Percentiles rank a stretch among this genome's conserved stretches.
Evolutionary conservation across 1,140 invertebrate genomes (phyloP).

Genomic region (Drosophila ercepeae): DNA sequence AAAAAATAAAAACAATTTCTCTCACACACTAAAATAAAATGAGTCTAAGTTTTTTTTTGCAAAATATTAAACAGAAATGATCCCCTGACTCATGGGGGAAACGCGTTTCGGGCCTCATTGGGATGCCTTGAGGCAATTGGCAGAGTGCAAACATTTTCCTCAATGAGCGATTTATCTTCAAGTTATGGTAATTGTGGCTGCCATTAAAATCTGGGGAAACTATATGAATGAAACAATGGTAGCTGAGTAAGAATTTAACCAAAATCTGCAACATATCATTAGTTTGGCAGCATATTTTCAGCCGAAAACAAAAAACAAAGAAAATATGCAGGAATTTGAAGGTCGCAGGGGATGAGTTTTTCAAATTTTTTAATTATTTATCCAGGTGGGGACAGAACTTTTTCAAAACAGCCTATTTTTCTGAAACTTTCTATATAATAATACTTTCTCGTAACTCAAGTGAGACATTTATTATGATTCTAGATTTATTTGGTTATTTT

Average conservation of each 20-base stretch:
- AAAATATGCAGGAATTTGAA: conserved; percentile 35
- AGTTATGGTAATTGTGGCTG: conserved; percentile 66
- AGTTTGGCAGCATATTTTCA: conserved; percentile 21
- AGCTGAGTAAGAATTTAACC: neutral
- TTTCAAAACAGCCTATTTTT: neutral
- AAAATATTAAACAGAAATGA: conserved; percentile 10
- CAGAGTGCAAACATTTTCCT: conserved; percentile 52
- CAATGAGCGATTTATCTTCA: conserved; percentile 62
- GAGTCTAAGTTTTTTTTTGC: conserved; percentile 12
- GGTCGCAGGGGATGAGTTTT: conserved; percentile 3
- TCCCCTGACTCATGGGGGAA: conserved; percentile 64
- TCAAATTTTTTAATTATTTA: conserved; percentile 5
- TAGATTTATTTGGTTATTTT: conserved; percentile 2
- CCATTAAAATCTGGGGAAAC: conserved; percentile 25
- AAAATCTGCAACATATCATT: conserved; percentile 28
- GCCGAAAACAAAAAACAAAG: conserved; percentile 1
- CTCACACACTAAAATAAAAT: conserved; percentile 8
- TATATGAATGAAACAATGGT: conserved; percentile 27
- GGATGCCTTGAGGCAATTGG: conserved; percentile 42
- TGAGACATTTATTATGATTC: conserved; percentile 28
- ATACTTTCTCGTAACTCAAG: no score
- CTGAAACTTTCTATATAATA: neutral
- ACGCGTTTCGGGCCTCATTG: conserved; percentile 26
- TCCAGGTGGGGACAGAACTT: conserved; percentile 17
- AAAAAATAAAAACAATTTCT: conserved; percentile 11